Conservation (phyloP, 2,797 vertebrate genomes). For the Phoeniculus purpureus region DNA sequence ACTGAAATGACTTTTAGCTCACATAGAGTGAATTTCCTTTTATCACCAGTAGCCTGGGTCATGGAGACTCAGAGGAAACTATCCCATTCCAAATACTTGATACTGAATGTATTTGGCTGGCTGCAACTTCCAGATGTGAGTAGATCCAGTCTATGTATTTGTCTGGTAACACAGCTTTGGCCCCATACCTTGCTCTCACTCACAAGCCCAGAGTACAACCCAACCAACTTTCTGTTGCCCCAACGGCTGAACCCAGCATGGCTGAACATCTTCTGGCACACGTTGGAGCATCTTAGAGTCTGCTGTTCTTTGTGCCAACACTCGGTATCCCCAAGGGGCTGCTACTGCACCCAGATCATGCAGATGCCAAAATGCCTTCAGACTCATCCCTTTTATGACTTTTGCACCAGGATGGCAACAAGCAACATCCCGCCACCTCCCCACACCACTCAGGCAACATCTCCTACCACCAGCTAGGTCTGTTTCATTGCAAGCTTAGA, state of each 20-base stretch:
- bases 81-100: constrained; percentile 3
- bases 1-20: constrained; percentile 37
- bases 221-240: background rate
- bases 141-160: constrained; percentile 6
- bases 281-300: background rate
- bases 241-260: rapidly evolving
- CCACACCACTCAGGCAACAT: background rate
- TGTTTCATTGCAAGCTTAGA: background rate
- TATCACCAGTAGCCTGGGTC: constrained; percentile 35
- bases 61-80: constrained; percentile 41
- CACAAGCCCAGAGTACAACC: background rate
- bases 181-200: background rate
- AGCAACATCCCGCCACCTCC: background rate
- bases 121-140: constrained; percentile 36
- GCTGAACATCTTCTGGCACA: background rate
- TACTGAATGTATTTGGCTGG: constrained; percentile 29
- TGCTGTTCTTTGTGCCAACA: background rate
- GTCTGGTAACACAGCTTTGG: background rate
- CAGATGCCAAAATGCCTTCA: background rate
- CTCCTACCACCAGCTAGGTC: background rate
- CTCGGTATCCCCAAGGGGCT: background rate
- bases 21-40: constrained; percentile 41
- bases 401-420: background rate
- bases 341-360: background rate
- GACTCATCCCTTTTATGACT: background rate